Evolutionary conservation across 23 tunicate genomes (phyloP), one percentile per base, ranked within the genome.

Genomic region (Trididemnum clinides): DNA sequence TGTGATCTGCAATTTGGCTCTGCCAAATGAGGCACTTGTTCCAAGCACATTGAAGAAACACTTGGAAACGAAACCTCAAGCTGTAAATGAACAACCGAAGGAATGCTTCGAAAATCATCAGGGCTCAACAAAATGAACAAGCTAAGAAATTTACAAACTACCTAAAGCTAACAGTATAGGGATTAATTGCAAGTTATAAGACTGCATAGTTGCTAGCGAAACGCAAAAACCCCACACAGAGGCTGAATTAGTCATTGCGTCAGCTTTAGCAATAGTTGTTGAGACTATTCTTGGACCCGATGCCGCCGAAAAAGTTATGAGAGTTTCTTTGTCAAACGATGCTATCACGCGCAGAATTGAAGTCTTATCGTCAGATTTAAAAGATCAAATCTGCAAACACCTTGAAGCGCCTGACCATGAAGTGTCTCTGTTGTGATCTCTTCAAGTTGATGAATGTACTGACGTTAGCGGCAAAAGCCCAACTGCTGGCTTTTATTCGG

Each of bases 371-470:
- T 74, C 89, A 59, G 89, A 85, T 76, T 33, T 85, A 85, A 85
- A 64, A 36, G 58, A 76, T 76, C 84, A 85, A 62, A 44, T 86
- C 64, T 28, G 84, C 65, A 78, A 78, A 64, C 84, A 86, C 77
- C 64, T 86, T 29, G 72, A 64, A 29, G 78, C 33, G 77, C 27
- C 38, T 63, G 64, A 57, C 5, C 2, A 86, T 28, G 84, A 51
- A 50, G 32, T 86, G 54, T 38, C 81, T 37, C 28, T 36, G 38
- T 29, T 74, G 12, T 78, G 84, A 65, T 26, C 90, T 36, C 39
- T 86, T 38, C 84, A 77, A 77, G 84, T 86, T 77, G 84, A 86
- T 65, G 39, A 77, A 78, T 86, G 84, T 64, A 86, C 90, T 77
- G 90, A 86, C 84, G 64, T 77, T 38, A 77, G 66, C 29, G 90